Evolutionary conservation across 2,797 vertebrate species (phyloP), one percentile per base, ranked within the genome.

Genomic region (Pogonophryne albipinna): DNA sequence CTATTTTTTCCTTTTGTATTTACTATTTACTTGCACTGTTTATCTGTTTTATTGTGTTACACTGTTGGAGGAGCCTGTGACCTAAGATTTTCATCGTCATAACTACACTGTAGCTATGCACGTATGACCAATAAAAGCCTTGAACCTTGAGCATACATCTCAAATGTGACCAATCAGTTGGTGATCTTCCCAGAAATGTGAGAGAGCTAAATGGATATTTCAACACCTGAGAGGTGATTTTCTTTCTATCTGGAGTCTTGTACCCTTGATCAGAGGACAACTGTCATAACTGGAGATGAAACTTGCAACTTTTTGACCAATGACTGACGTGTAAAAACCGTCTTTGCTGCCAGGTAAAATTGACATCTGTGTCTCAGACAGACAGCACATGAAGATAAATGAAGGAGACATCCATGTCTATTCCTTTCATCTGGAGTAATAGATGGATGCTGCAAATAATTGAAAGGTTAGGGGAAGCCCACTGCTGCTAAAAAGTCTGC

Each of bases 381-480:
- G 74, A 73, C 68, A 67, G 19, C 14, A 53, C 69, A 61, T 67
- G 52, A 82, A 71, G 79, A 71, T 72, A 61, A 71, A 85, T 75
- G 47, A 79, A 81, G 53, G 68, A 82, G 70, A 82, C 63, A 16
- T 83, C 56, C 44, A 10, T 63, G 64, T 82, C 70, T 50, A 5
- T 68, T 66, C 13, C 67, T 82, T 84, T 90, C 62, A 85, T 91
- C 79, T 69, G 78, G 73, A 66, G 82, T 77, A 89, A 85, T 53
- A 78, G 79, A 87, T 79, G 69, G 61, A n/a, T 1, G 47, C 74
- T 70, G 74, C 59, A 67, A 31, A 74, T 44, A 71, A 78, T 72
- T 42, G 66, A 85, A 86, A 90, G 86, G 85, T 89, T 84, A 81
- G 61, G 78, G 68, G 71, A 87, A 83, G 59, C 85, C 88, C 71